Percentiles rank a stretch among this genome's conserved stretches.
These are phyloP conservation scores for Poecilus cupreus DNA, from an alignment of 2,888 invertebrate species.

Conservation along the genomic window DNA sequence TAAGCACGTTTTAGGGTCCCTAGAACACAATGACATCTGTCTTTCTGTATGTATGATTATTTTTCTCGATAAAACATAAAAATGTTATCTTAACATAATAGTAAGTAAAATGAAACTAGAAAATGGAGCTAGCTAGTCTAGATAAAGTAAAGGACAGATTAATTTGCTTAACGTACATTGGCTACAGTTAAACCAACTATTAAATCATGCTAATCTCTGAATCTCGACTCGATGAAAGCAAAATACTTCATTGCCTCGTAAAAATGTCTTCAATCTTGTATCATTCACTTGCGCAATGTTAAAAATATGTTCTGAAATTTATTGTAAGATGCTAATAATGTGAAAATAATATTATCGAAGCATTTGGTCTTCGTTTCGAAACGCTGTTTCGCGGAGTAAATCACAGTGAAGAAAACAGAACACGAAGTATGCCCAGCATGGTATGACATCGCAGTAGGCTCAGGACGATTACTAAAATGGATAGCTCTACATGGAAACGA, in stretches of 20 bases:
- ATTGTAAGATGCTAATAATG: too few relatives aligned
- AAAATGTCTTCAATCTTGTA: background rate
- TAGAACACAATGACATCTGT: too few relatives aligned
- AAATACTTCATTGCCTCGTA: background rate
- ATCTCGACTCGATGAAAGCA: conserved; percentile 7
- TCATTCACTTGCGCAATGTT: background rate
- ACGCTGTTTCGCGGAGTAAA: too few relatives aligned
- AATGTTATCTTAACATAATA: too few relatives aligned
- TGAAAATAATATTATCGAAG: too few relatives aligned
- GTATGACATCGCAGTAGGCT: conserved; percentile 10
- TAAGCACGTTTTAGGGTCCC: too few relatives aligned
- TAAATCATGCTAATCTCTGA: conserved; percentile 33
- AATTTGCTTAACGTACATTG: background rate
- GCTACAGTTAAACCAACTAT: background rate
- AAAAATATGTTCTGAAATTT: too few relatives aligned
- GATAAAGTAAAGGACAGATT: background rate
- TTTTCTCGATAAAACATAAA: too few relatives aligned
- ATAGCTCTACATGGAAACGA: conserved; percentile 9
- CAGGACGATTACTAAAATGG: conserved; percentile 4
- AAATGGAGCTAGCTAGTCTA: too few relatives aligned
- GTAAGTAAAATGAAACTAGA: too few relatives aligned
- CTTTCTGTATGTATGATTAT: too few relatives aligned
- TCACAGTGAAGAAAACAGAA: conserved; percentile 16
- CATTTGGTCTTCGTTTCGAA: too few relatives aligned
- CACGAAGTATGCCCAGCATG: background rate